Evolutionary conservation across 2,113 vertebrate genomes (phyloP).

Genomic region (Scalopus aquaticus): DNA sequence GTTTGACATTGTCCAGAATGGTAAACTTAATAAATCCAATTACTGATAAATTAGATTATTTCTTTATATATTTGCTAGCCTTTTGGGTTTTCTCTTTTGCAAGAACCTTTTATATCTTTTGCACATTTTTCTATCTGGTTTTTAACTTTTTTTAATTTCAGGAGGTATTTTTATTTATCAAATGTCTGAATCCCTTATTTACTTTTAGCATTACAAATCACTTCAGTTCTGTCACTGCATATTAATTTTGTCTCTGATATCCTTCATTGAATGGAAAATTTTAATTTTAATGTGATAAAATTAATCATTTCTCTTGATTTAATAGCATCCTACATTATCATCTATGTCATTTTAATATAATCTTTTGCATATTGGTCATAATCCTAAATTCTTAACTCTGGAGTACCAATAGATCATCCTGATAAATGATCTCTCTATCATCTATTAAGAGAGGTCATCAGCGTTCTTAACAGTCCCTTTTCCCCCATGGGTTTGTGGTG

Average conservation of each 20-base stretch:
- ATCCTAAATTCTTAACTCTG: neutral
- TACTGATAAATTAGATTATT: neutral
- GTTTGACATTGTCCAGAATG: neutral
- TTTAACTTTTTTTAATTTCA: neutral
- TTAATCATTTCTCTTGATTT: neutral
- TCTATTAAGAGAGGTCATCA: neutral
- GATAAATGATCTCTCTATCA: neutral
- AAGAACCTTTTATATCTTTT: neutral
- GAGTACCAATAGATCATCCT: neutral
- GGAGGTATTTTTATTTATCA: neutral
- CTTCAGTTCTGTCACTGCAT: neutral
- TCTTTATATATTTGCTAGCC: neutral
- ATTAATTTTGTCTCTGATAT: neutral
- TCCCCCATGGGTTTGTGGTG: neutral
- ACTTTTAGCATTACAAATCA: slow-evolving; percentile 10
- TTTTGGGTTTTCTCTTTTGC: slow-evolving; percentile 8
- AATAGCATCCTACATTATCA: neutral
- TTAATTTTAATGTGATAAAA: slow-evolving; percentile 23
- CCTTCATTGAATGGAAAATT: neutral
- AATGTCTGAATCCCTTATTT: neutral
- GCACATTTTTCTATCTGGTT: neutral
- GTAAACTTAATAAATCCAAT: neutral
- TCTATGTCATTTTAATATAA: neutral
- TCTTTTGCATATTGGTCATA: neutral
- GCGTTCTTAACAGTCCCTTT: neutral